Evolutionary conservation across 1,140 invertebrate species (phyloP), one percentile per base, ranked within the genome.

Genomic region (Cheumatopsyche charites): DNA sequence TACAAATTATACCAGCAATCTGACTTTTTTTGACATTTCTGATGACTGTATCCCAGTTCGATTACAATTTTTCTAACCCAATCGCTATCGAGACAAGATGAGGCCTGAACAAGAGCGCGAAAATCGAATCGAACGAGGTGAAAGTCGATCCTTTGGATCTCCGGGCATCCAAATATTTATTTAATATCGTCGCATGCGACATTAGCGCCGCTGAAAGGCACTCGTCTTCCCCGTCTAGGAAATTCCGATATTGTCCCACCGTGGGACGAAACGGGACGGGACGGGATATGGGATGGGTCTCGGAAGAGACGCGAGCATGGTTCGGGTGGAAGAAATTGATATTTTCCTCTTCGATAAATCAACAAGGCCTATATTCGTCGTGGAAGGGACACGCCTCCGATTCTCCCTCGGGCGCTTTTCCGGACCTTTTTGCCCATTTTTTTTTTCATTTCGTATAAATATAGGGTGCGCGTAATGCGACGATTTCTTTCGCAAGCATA

Each of bases 281-380:
- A n/a, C n/a, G n/a, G n/a, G n/a, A n/a, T n/a, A n/a, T n/a, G n/a
- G n/a, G n/a, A n/a, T n/a, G n/a, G n/a, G n/a, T n/a, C n/a, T n/a
- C n/a, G n/a, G n/a, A n/a, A n/a, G n/a, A n/a, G n/a, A n/a, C n/a
- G n/a, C n/a, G n/a, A n/a, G n/a, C n/a, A n/a, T 36, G 29, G 29
- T 36, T 36, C 29, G 29, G 29, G 29, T 47, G 21, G 55, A 58
- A 42, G 17, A 63, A 42, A 43, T 63, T 42, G 62, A 63, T 63
- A 42, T 43, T 63, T 63, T 63, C 62, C 41, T 63, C 62, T 63
- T 63, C 62, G 41, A 63, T 63, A 63, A 63, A 63, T 63, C 62
- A 63, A 63, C 29, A 43, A 43, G 62, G 29, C 62, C 62, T 63
- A 63, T 63, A 63, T 63, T 63, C 29, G 17, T 63, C 62, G 41